These are phyloP conservation scores for Psilanteris sp. DNA, from an alignment of 1,140 invertebrate species.

Conservation along the genomic window DNA sequence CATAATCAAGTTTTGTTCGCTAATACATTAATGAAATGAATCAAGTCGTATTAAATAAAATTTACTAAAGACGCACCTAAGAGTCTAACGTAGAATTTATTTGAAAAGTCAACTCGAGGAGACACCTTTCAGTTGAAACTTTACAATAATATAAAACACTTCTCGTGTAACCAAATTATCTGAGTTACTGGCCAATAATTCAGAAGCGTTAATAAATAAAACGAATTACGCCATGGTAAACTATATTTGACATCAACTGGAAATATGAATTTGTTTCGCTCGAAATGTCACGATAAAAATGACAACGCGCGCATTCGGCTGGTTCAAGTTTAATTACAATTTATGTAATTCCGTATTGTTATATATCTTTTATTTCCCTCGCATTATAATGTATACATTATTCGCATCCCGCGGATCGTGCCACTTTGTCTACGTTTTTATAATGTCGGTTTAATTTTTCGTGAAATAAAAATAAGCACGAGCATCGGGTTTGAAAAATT, in stretches of 20 bases:
- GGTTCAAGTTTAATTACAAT: background rate
- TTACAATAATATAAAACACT: constrained; percentile 21
- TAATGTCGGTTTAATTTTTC: no score
- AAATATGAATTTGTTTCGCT: background rate
- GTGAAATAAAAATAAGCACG: no score
- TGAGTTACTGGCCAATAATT: constrained; percentile 2
- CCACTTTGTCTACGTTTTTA: no score
- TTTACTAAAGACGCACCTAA: constrained; percentile 1
- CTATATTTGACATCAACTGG: background rate
- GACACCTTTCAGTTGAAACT: constrained; percentile 15
- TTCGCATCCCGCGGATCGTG: no score
- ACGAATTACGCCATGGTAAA: background rate
- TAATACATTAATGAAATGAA: constrained; percentile 29
- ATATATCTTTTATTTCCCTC: no score
- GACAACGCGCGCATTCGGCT: background rate
- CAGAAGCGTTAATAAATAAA: constrained; percentile 13
- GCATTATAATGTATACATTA: no score
- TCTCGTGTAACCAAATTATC: constrained; percentile 9
- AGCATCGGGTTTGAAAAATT: no score
- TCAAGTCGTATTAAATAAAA: constrained; percentile 21
- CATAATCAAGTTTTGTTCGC: constrained; percentile 25
- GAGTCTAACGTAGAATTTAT: constrained; percentile 3
- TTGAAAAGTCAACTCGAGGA: constrained; percentile 1
- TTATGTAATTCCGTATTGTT: no score
- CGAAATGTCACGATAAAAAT: background rate